A percentile compares a stretch with the other conserved stretches of the same genome.
Conservation (phyloP, 1,140 invertebrate genomes). For the Mactra quadrangularis region DNA sequence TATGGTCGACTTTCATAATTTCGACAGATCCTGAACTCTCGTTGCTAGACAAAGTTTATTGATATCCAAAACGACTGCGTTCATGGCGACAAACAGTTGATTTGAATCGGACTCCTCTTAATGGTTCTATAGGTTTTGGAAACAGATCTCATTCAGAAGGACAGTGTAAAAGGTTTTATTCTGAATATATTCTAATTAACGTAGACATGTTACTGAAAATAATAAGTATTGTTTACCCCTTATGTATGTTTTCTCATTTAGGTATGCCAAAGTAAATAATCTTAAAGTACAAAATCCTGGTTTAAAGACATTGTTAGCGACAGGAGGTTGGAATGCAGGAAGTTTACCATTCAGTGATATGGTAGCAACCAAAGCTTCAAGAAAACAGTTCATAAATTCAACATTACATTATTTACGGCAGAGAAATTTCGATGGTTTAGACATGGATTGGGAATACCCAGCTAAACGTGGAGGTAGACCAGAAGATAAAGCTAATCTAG, state of each 20-base stretch:
- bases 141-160: too few species aligned
- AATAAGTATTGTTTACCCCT: too few species aligned
- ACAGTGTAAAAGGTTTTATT: too few species aligned
- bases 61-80: too few species aligned
- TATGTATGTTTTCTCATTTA: conserved; percentile 45
- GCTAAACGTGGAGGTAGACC: conserved; percentile 84
- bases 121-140: too few species aligned
- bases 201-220: too few species aligned
- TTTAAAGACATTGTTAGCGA: conserved; percentile 94
- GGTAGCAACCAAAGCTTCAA: conserved; percentile 85
- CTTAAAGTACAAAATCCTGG: conserved; percentile 95
- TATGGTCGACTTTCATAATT: too few species aligned
- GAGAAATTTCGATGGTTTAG: conserved; percentile 96
- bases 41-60: too few species aligned
- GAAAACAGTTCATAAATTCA: conserved; percentile 93
- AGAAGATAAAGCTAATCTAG: conserved; percentile 87
- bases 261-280: conserved; percentile 84
- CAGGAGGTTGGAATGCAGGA: conserved; percentile 98
- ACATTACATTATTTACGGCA: conserved; percentile 95
- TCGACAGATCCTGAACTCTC: too few species aligned
- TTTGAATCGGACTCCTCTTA: too few species aligned
- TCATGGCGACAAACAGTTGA: too few species aligned
- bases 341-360: conserved; percentile 92
- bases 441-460: conserved; percentile 98
- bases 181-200: too few species aligned